Percentiles rank a stretch among this genome's conserved stretches.
Evolutionary conservation across 1,140 invertebrate genomes (phyloP).

Genomic region (Galleria mellonella): DNA sequence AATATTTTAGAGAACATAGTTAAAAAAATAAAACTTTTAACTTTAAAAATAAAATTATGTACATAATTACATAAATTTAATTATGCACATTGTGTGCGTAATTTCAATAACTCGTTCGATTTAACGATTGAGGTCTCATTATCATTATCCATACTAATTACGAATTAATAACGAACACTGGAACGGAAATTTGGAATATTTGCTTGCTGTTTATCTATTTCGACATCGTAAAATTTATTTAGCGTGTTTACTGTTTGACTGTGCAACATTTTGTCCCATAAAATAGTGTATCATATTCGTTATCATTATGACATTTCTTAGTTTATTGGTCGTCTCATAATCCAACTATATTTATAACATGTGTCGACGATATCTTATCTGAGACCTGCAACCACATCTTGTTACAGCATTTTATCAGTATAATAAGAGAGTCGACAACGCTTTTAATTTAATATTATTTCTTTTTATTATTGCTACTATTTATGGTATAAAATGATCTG

Average conservation of each 20-base stretch:
- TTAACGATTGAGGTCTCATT: constrained; percentile 35
- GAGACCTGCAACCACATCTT: constrained; percentile 30
- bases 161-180: constrained; percentile 22
- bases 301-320: constrained; percentile 27
- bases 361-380: constrained; percentile 39
- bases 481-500: no score
- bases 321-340: constrained; percentile 43
- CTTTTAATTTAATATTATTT: no score
- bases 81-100: no score
- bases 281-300: constrained; percentile 33
- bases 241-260: constrained; percentile 19
- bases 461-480: no score
- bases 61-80: no score
- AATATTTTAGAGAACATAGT: no score
- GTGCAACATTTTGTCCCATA: constrained; percentile 21
- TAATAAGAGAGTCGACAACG: constrained; percentile 3
- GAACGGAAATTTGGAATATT: constrained; percentile 3
- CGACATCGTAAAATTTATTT: constrained; percentile 8
- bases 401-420: constrained; percentile 17
- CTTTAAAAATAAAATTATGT: no score
- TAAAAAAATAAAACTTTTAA: no score
- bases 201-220: constrained; percentile 15
- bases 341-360: constrained; percentile 42
- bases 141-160: constrained; percentile 31
- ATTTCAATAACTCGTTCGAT: constrained; percentile 11